Evolutionary conservation across 2,113 vertebrate species (phyloP), one percentile per base, ranked within the genome.

Genomic region (Mastomys natalensis): DNA sequence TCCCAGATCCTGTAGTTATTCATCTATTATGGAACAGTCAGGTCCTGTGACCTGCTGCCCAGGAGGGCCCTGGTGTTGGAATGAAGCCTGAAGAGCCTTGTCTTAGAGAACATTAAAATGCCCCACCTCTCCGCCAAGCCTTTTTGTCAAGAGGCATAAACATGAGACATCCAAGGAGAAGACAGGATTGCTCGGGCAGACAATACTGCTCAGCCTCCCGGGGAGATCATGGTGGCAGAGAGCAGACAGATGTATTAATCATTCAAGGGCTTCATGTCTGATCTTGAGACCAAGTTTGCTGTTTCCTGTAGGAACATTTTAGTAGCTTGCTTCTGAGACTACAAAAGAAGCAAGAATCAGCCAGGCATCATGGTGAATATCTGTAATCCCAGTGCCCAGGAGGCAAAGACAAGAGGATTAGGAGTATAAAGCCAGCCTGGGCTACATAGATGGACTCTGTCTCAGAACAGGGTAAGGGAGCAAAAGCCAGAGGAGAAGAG

Each of bases 101-200:
- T 76, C 87, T 90, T 70, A 13, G 26, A 81, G 66, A 90, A 89
- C 88, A 76, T 43, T 53, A 78, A 90, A 96, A 82, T 64, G n/a
- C 37, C 66, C 60, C 40, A 53, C 43, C 73, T 26, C n/a, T 68
- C 70, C 72, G 40, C 29, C 87, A 82, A 91, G 40, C 24, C 68
- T 91, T 84, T 9, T 1, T 95, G 60, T 64, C 64, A 37, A 87
- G 66, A 80, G 80, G 58, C 60, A 51, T 87, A 64, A 90, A 76
- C 55, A 48, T 1, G 26, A 78, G 58, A 60, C 26, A 4, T 55
- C 86, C 58, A 31, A 26, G 1, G 10, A 29, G 73, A 89, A 93
- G 89, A 81, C 62, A 55, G 62, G 70, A n/a, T 13, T 22, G 31
- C 73, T 58, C 34, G 24, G 19, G 34, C 51, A 45, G 89, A n/a